A percentile compares a stretch with the other conserved stretches of the same genome.
These are phyloP conservation scores for Elephas maximus DNA, from an alignment of 2,113 vertebrate species.

Conservation along the genomic window DNA sequence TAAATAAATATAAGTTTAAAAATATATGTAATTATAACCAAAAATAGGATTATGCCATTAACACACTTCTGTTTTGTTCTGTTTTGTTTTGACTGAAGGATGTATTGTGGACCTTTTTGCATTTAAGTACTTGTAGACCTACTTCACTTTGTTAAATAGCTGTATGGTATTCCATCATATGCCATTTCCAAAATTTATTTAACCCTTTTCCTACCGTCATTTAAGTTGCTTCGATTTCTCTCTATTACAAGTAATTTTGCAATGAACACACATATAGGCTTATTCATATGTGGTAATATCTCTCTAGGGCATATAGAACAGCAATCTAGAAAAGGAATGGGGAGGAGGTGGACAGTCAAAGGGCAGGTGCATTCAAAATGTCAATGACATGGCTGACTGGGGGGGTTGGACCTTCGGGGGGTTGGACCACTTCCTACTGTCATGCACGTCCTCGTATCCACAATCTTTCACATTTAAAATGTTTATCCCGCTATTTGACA, in stretches of 20 bases:
- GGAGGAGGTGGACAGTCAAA: not conserved
- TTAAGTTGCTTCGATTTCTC: not conserved
- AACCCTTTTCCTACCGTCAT: not conserved
- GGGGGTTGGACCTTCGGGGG: not conserved
- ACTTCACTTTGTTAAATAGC: not conserved
- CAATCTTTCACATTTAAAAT: not conserved
- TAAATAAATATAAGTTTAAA: not conserved
- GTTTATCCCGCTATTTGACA: not conserved
- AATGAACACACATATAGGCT: not conserved
- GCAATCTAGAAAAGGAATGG: not conserved
- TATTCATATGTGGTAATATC: not conserved
- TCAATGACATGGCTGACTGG: not conserved
- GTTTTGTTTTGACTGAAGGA: conserved; percentile 36
- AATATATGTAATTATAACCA: not conserved
- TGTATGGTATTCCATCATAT: not conserved
- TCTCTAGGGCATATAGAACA: not conserved
- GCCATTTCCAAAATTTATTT: not conserved
- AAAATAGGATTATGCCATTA: not conserved
- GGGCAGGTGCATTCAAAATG: not conserved
- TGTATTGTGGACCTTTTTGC: not conserved
- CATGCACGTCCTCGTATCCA: not conserved
- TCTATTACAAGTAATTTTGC: not conserved
- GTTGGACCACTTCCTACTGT: not conserved
- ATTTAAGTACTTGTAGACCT: not conserved
- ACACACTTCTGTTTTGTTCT: not conserved